These are phyloP conservation scores for Luehdorfia chinensis DNA, from an alignment of 1,140 invertebrate species.

Conservation along the genomic window DNA sequence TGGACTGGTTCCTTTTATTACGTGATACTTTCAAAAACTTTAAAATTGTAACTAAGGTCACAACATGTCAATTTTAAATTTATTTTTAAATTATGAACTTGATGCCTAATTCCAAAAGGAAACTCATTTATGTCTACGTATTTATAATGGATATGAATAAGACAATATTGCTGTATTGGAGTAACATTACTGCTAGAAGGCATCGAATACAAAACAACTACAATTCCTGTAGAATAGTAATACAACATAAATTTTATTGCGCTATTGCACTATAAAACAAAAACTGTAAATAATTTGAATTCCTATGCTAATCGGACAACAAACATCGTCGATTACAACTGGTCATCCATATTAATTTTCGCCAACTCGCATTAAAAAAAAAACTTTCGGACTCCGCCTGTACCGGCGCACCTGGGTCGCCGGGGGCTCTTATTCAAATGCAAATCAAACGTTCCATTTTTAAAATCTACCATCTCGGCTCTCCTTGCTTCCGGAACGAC, in stretches of 20 bases:
- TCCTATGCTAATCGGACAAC: slow-evolving; percentile 47
- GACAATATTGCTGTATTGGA: too few species aligned
- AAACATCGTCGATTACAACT: slow-evolving; percentile 55
- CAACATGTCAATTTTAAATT: too few species aligned
- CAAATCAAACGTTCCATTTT: slow-evolving; percentile 77
- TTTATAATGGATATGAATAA: too few species aligned
- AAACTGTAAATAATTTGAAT: slow-evolving; percentile 42
- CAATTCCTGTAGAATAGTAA: too few species aligned
- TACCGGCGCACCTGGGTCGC: slow-evolving; percentile 72
- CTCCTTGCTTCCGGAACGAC: slow-evolving; percentile 72
- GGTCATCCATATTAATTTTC: slow-evolving; percentile 69
- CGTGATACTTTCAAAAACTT: too few species aligned
- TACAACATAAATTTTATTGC: too few species aligned
- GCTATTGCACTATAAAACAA: slow-evolving; percentile 25
- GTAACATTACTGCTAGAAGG: too few species aligned
- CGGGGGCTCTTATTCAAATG: slow-evolving; percentile 75
- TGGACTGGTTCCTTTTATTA: slow-evolving; percentile 28
- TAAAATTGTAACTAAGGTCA: too few species aligned
- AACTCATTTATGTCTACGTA: too few species aligned
- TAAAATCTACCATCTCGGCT: slow-evolving; percentile 74
- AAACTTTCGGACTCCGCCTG: slow-evolving; percentile 51
- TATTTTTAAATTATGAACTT: too few species aligned
- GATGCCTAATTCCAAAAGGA: too few species aligned
- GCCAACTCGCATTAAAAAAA: slow-evolving; percentile 33
- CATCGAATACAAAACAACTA: too few species aligned